These are phyloP conservation scores for Trematocara caparti DNA, from an alignment of 2,797 vertebrate genomes.

Conservation along the genomic window DNA sequence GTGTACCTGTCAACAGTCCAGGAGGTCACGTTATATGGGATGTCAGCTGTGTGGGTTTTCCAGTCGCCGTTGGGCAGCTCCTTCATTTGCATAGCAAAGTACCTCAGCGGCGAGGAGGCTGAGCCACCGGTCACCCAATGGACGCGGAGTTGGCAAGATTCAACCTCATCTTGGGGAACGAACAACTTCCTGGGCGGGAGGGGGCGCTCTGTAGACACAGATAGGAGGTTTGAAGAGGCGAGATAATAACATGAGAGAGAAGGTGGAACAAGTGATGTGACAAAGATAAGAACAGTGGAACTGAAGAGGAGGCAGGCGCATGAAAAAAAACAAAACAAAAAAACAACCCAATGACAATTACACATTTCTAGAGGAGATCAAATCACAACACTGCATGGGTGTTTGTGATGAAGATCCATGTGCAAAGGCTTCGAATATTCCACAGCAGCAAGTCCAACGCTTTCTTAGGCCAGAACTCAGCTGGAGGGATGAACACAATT, in stretches of 20 bases:
- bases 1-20: constrained; percentile 83
- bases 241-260: neutral
- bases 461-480: neutral
- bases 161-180: constrained; percentile 83
- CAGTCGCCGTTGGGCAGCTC: constrained; percentile 84
- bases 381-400: neutral
- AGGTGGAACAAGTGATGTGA: neutral
- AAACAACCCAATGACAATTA: neutral
- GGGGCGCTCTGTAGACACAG: constrained; percentile 80
- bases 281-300: neutral
- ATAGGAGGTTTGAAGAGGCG: neutral
- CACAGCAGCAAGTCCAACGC: neutral
- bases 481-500: neutral
- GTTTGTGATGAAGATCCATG: neutral
- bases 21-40: constrained; percentile 84
- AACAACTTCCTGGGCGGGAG: constrained; percentile 84
- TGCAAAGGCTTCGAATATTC: neutral
- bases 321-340: neutral
- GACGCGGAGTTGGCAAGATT: constrained; percentile 81
- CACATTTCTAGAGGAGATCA: neutral
- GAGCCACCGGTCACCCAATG: constrained; percentile 87
- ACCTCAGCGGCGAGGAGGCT: constrained; percentile 88
- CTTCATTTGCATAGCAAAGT: constrained; percentile 86
- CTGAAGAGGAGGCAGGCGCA: neutral
- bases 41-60: constrained; percentile 82